Base-by-base conservation (phyloP, 2,888 invertebrate species). In the Portevinia maculata region DNA sequence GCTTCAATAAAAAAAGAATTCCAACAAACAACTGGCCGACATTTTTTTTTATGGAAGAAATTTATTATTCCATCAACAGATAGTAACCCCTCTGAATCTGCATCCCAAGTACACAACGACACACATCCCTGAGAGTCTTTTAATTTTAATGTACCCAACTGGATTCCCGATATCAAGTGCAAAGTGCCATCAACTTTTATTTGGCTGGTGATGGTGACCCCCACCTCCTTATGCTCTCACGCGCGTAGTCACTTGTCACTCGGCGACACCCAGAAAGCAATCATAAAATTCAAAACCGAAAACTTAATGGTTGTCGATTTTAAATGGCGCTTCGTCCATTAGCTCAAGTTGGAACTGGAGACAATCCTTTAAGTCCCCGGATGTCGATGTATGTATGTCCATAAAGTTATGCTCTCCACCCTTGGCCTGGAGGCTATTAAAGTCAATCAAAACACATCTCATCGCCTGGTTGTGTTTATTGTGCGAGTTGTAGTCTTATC, bases 221-320 rank as follows among this genome's bases (percentile, higher is more conserved):
- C 17, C 11, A 32, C 9, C 30, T 15, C 19, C 9, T 24, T 15
- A 39, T 39, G 7, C 19, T 34, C 34, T 34, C 8, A 41, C 28
- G 30, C n/a, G 50, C 39, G 15, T 11, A 17, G n/a, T 32, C 62
- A 37, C 46, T 62, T 55, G 19, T 37, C 34, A 19, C 15, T 9
- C n/a, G 37, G n/a, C 57, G 41, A 62, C 69, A 69, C 46, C 52
- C 48, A 44, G 64, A 64, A 24, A 32, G 64, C 32, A 78, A 55
- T 78, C 78, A 71, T 78, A 78, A 78, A 78, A 78, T 78, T 65
- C 44, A 71, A 78, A 59, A 70, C 70, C 70, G 17, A 76, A 76
- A 71, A 76, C 71, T 83, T 83, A 83, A 83, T 76, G 76, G 81
- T 21, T 48, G 70, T 71, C 81, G 65, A 60, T 71, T 71, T 83